phyloP scores from a whole-genome alignment of 2,888 invertebrate genomes.

The Tetheella fluctuosa region DNA sequence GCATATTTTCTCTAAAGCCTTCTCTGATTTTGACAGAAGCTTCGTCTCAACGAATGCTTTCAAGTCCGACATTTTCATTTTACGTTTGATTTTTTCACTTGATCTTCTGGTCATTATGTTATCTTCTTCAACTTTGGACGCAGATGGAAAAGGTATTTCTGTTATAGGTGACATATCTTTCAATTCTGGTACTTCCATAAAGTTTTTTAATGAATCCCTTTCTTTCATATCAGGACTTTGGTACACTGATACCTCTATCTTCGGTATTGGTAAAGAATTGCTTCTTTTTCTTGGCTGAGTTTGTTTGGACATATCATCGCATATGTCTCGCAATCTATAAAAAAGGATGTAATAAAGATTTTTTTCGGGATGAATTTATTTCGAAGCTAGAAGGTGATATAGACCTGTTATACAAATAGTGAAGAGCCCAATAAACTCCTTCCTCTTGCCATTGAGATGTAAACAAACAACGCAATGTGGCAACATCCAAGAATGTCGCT shows the following conservation, averaged over 20 bases:
- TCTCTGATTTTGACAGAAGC: slow-evolving; percentile 94
- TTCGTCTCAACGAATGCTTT: slow-evolving; percentile 96
- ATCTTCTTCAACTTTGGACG: slow-evolving; percentile 71
- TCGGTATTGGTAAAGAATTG: slow-evolving; percentile 96
- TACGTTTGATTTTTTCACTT: slow-evolving; percentile 92
- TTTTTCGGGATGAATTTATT: neutral
- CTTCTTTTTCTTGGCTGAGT: slow-evolving; percentile 94
- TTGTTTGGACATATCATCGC: slow-evolving; percentile 91
- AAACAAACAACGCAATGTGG: slow-evolving; percentile 97
- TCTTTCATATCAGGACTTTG: slow-evolving; percentile 90
- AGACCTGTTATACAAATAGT: slow-evolving; percentile 94
- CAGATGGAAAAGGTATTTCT: slow-evolving; percentile 74
- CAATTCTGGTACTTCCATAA: slow-evolving; percentile 90
- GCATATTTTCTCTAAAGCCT: slow-evolving; percentile 94
- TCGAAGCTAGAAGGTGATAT: neutral
- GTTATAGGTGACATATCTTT: slow-evolving; percentile 87
- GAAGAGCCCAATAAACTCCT: slow-evolving; percentile 98
- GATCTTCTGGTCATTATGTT: slow-evolving; percentile 83
- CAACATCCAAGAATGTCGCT: slow-evolving; percentile 98
- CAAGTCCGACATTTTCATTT: slow-evolving; percentile 96
- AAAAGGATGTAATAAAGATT: neutral
- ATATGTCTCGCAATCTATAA: slow-evolving; percentile 92
- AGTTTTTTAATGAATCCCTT: slow-evolving; percentile 87
- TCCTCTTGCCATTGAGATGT: slow-evolving; percentile 99
- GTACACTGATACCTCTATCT: slow-evolving; percentile 94